Evolutionary conservation across 2,113 vertebrate species (phyloP).

Genomic region (Poeciliopsis prolifica): DNA sequence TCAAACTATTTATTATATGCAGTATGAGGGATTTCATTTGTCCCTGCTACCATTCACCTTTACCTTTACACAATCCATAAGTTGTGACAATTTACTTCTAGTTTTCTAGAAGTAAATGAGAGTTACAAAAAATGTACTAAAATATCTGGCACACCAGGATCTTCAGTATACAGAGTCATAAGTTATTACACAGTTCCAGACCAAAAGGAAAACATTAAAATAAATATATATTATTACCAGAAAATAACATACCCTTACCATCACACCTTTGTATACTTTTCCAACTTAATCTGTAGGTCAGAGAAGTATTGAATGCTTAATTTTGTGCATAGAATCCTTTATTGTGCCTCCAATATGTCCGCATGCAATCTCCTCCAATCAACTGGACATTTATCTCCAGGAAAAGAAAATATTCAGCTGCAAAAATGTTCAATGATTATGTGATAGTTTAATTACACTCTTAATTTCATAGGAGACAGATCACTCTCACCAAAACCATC

Average conservation of each 20-base stretch:
- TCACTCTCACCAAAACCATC: no score
- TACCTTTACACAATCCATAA: slow-evolving; percentile 36
- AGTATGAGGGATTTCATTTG: slow-evolving; percentile 9
- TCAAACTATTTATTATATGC: slow-evolving; percentile 2
- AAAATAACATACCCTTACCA: slow-evolving; percentile 66
- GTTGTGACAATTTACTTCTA: slow-evolving; percentile 48
- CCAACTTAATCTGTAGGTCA: no score
- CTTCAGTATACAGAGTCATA: slow-evolving; percentile 42
- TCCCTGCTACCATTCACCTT: slow-evolving; percentile 4
- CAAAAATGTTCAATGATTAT: slow-evolving; percentile 54
- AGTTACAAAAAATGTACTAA: no score
- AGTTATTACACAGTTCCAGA: slow-evolving; percentile 52
- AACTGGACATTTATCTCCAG: slow-evolving; percentile 51
- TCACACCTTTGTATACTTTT: slow-evolving; percentile 29
- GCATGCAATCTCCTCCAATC: slow-evolving; percentile 60
- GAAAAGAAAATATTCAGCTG: slow-evolving; percentile 48
- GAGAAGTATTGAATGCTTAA: slow-evolving; percentile 42
- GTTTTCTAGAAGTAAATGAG: slow-evolving; percentile 7
- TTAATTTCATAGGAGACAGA: slow-evolving; percentile 33
- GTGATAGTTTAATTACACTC: slow-evolving; percentile 60
- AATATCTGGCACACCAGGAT: slow-evolving; percentile 53
- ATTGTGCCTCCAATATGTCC: slow-evolving; percentile 44
- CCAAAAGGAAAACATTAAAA: slow-evolving; percentile 49
- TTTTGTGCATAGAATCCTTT: slow-evolving; percentile 48
- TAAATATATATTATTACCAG: slow-evolving; percentile 48